These are phyloP conservation scores for Ammodytes dubius DNA, from an alignment of 2,113 vertebrate species.

Conservation along the genomic window DNA sequence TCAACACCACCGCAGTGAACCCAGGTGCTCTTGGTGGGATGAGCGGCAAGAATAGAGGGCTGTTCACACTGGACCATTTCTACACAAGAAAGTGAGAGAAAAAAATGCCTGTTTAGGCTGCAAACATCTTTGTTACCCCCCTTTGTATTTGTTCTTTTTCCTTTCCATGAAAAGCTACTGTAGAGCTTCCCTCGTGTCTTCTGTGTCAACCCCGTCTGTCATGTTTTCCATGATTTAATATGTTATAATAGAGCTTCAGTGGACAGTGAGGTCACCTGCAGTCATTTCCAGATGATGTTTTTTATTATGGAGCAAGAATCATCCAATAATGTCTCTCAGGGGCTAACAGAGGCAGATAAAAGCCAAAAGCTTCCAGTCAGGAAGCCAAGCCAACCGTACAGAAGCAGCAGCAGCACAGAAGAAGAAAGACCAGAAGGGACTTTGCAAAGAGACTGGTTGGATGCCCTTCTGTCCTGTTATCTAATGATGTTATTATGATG, in stretches of 20 bases:
- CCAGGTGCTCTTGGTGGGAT: slow-evolving; percentile 96
- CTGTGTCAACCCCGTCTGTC: slow-evolving; percentile 18
- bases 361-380: slow-evolving; percentile 37
- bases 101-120: background rate
- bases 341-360: slow-evolving; percentile 30
- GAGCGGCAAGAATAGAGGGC: slow-evolving; percentile 95
- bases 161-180: slow-evolving; percentile 13
- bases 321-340: slow-evolving; percentile 53
- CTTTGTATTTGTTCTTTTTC: background rate
- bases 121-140: background rate
- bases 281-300: slow-evolving; percentile 62
- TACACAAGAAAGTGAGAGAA: slow-evolving; percentile 64
- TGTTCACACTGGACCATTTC: slow-evolving; percentile 98
- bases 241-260: slow-evolving; percentile 40
- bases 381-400: slow-evolving; percentile 45
- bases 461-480: background rate
- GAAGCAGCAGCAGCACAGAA: slow-evolving; percentile 17
- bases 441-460: slow-evolving; percentile 24
- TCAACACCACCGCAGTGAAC: slow-evolving; percentile 97
- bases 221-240: slow-evolving; percentile 66
- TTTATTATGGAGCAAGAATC: slow-evolving; percentile 64
- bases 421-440: background rate
- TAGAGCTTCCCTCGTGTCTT: background rate
- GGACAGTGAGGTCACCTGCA: slow-evolving; percentile 59
- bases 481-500: slow-evolving; percentile 6